A percentile compares a stretch with the other conserved stretches of the same genome.
These are phyloP conservation scores for Amaurobius ferox DNA, from an alignment of 2,888 invertebrate genomes.

Conservation along the genomic window DNA sequence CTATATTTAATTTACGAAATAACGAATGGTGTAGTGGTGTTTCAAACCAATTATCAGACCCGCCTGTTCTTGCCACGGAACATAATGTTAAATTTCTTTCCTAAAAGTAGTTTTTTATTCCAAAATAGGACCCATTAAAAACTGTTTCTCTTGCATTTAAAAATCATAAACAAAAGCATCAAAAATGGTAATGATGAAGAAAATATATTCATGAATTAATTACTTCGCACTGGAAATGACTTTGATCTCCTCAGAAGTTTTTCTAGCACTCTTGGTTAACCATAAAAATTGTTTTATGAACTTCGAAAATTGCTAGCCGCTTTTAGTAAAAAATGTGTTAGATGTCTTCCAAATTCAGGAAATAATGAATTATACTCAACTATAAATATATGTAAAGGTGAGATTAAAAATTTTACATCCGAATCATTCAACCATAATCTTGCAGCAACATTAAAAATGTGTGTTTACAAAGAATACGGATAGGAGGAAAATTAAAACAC, in stretches of 20 bases:
- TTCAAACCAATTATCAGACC: conserved; percentile 62
- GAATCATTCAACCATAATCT: no score
- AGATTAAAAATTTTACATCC: no score
- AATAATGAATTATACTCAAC: no score
- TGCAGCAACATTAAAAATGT: no score
- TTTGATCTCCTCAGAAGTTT: conserved; percentile 34
- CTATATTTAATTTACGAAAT: conserved; percentile 60
- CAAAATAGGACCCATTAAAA: conserved; percentile 61
- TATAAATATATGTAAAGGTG: no score
- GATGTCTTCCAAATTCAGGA: no score
- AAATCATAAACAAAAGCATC: conserved; percentile 45
- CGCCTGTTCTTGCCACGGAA: conserved; percentile 36
- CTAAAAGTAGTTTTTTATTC: conserved; percentile 52
- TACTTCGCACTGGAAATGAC: conserved; percentile 55
- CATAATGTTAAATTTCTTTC: conserved; percentile 55
- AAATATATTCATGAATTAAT: conserved; percentile 65
- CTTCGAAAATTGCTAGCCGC: no score
- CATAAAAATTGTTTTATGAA: no score
- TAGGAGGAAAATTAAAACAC: no score
- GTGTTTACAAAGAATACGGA: no score
- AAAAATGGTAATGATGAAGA: conserved; percentile 59
- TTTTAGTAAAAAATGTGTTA: no score
- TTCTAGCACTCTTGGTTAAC: no score
- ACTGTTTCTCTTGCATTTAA: conserved; percentile 50
- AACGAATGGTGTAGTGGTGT: conserved; percentile 54